phyloP scores from a whole-genome alignment of 2,888 invertebrate genomes.

The Agriotes lineatus region DNA sequence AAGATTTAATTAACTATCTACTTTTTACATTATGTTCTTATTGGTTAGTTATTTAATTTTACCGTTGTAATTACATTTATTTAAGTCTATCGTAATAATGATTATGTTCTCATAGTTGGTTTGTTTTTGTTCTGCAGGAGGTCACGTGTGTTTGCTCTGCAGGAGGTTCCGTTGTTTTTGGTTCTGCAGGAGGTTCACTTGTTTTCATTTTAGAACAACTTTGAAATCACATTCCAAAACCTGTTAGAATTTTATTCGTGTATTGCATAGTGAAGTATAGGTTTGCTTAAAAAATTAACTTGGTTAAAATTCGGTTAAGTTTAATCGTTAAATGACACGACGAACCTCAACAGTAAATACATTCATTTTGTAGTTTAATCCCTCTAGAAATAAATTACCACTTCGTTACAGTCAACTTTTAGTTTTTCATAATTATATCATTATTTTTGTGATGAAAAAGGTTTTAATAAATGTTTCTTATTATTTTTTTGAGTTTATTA shows the following conservation, averaged over 20 bases:
- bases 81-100: neutral
- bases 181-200: constrained; percentile 2
- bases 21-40: constrained; percentile 2
- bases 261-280: neutral
- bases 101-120: neutral
- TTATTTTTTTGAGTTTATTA: constrained; percentile 26
- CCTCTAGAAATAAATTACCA: too few species aligned
- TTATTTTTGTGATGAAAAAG: constrained; percentile 30
- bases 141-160: neutral
- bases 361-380: constrained; percentile 5
- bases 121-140: neutral
- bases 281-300: too few species aligned
- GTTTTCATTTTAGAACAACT: constrained; percentile 8
- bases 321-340: neutral
- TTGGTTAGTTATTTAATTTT: neutral
- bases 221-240: constrained; percentile 22
- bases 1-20: constrained; percentile 20
- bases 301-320: too few species aligned
- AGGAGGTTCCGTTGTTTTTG: neutral
- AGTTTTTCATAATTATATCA: constrained; percentile 11
- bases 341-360: neutral
- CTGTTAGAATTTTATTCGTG: neutral
- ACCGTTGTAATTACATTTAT: too few species aligned
- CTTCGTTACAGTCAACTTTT: neutral
- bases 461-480: constrained; percentile 38